phyloP scores from a whole-genome alignment of 2,888 invertebrate species.

The Notocelia uddmanniana region DNA sequence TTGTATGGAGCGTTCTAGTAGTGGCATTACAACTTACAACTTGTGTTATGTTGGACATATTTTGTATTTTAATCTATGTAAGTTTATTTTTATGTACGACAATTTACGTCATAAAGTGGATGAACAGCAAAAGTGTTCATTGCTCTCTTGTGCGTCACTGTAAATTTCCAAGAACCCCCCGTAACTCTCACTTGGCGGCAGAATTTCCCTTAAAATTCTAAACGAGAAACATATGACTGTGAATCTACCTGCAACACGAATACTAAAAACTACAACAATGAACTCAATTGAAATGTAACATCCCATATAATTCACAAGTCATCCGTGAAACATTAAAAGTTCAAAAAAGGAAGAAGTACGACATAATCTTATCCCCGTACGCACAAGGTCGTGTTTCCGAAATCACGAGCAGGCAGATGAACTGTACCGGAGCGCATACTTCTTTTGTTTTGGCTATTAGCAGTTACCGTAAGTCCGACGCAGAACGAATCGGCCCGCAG shows the following conservation, averaged over 20 bases:
- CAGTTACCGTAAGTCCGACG: slow-evolving; percentile 39
- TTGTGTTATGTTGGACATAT: too few relatives aligned
- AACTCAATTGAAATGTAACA: slow-evolving; percentile 12
- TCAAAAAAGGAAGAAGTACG: neutral
- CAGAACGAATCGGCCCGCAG: slow-evolving; percentile 37
- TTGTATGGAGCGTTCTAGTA: too few relatives aligned
- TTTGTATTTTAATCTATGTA: too few relatives aligned
- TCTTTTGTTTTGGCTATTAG: slow-evolving; percentile 46
- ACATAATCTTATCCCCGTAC: neutral
- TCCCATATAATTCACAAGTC: slow-evolving; percentile 31
- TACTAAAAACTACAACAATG: slow-evolving; percentile 12
- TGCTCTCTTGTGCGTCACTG: neutral
- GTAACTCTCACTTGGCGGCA: neutral
- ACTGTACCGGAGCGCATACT: slow-evolving; percentile 26
- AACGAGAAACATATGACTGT: neutral
- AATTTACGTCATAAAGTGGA: too few relatives aligned
- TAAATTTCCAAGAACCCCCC: neutral
- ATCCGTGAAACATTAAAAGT: slow-evolving; percentile 34
- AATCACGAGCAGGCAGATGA: slow-evolving; percentile 4
- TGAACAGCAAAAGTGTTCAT: neutral
- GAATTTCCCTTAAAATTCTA: neutral
- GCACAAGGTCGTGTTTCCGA: slow-evolving; percentile 16
- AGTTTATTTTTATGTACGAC: too few relatives aligned
- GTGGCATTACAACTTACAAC: too few relatives aligned
- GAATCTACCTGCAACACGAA: neutral